These are phyloP conservation scores for Rapana venosa DNA, from an alignment of 2,888 invertebrate species.

Conservation along the genomic window DNA sequence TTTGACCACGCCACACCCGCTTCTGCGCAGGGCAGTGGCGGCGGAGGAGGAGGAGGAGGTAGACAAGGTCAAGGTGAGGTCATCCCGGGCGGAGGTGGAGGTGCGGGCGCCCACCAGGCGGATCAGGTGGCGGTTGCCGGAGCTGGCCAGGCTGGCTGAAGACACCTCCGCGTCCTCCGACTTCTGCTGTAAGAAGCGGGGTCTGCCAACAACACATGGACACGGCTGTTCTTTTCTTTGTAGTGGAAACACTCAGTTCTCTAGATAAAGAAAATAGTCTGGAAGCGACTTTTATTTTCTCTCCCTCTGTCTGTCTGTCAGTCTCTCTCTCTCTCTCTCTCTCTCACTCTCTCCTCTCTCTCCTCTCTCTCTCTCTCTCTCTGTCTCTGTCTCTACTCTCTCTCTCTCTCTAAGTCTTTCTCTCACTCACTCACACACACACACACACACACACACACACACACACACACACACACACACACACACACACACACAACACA, in stretches of 20 bases:
- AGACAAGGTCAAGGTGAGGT: constrained; percentile 19
- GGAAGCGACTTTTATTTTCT: background rate
- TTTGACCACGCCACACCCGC: background rate
- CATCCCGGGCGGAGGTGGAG: background rate
- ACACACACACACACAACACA: too few species aligned
- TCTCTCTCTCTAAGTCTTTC: too few species aligned
- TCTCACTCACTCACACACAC: too few species aligned
- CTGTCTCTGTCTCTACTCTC: too few species aligned
- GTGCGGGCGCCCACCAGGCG: background rate
- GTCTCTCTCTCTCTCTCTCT: background rate
- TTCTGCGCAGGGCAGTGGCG: background rate
- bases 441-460: too few species aligned
- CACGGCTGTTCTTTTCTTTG: background rate
- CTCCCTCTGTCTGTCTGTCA: background rate
- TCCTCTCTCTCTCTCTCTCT: too few species aligned
- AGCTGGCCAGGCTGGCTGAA: background rate
- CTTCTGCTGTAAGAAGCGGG: constrained; percentile 39
- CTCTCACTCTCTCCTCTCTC: background rate
- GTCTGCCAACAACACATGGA: background rate
- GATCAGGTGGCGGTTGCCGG: constrained; percentile 12
- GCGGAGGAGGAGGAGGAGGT: constrained; percentile 29
- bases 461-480: too few species aligned
- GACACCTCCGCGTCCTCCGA: constrained; percentile 21
- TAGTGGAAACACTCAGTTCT: background rate
- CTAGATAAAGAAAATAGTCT: background rate